A percentile compares a stretch with the other conserved stretches of the same genome.
phyloP scores from a whole-genome alignment of 2,113 vertebrate genomes.

The Tretioscincus oriximinensis region DNA sequence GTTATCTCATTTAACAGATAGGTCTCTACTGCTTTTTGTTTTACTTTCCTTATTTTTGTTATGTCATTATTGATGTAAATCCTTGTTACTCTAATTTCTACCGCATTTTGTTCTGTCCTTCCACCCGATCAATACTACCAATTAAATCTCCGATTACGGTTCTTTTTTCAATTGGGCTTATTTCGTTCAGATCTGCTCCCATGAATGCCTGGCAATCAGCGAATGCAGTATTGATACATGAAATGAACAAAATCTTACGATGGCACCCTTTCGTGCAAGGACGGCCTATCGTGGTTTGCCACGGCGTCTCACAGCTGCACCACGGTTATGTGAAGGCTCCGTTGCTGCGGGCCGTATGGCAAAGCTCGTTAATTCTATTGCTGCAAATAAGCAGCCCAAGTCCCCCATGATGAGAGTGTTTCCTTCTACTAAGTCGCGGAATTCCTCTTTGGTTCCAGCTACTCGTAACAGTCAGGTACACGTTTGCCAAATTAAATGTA shows the following conservation, averaged over 20 bases:
- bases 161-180: too few species aligned
- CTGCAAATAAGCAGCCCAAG: background rate
- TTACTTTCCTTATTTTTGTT: too few species aligned
- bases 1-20: too few species aligned
- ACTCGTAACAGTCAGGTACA: slow-evolving; percentile 30
- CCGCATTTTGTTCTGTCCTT: too few species aligned
- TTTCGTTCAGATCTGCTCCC: too few species aligned
- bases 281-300: background rate
- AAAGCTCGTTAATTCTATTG: slow-evolving; percentile 1
- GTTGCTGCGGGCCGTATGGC: background rate
- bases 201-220: background rate
- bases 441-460: slow-evolving; percentile 16
- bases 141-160: too few species aligned
- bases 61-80: too few species aligned
- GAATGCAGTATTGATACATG: background rate
- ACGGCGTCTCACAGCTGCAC: background rate
- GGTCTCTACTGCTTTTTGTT: too few species aligned
- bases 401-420: background rate
- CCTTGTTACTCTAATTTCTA: too few species aligned
- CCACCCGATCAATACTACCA: too few species aligned
- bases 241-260: too few species aligned
- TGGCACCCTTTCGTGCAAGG: background rate
- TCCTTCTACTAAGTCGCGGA: background rate
- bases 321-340: background rate
- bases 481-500: slow-evolving; percentile 32